These are phyloP conservation scores for Malacoctenus gilli DNA, from an alignment of 2,797 vertebrate genomes.

Conservation along the genomic window DNA sequence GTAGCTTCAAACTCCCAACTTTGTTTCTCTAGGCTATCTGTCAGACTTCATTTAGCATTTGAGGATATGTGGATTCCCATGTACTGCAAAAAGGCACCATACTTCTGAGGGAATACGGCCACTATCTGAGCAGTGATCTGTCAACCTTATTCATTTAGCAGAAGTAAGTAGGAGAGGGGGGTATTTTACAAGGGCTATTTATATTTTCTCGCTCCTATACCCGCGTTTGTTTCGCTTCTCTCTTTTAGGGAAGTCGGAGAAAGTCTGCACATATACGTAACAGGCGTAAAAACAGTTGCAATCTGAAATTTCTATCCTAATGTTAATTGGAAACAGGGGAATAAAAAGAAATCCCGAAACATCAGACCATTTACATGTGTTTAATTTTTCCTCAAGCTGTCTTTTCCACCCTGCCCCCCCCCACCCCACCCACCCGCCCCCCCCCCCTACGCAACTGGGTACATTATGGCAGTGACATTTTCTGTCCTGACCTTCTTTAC, in stretches of 20 bases:
- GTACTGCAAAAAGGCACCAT: slow-evolving; percentile 92
- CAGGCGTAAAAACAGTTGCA: not conserved
- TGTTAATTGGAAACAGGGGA: not conserved
- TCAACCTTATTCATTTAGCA: slow-evolving; percentile 91
- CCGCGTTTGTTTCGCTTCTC: slow-evolving; percentile 23
- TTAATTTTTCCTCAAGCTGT: slow-evolving; percentile 70
- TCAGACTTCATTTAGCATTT: slow-evolving; percentile 97
- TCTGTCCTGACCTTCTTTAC: slow-evolving; percentile 79
- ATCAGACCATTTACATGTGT: slow-evolving; percentile 45
- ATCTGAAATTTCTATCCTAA: slow-evolving; percentile 1
- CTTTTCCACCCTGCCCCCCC: slow-evolving; percentile 68
- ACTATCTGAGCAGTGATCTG: slow-evolving; percentile 93
- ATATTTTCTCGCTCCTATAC: slow-evolving; percentile 48
- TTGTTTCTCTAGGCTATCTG: slow-evolving; percentile 98
- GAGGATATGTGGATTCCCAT: slow-evolving; percentile 90
- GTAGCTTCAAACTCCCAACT: slow-evolving; percentile 94
- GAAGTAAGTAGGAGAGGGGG: slow-evolving; percentile 77
- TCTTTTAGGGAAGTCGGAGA: slow-evolving; percentile 6
- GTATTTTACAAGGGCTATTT: slow-evolving; percentile 65
- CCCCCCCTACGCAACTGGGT: slow-evolving; percentile 71
- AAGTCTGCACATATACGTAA: not conserved
- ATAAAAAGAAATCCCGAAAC: slow-evolving; percentile 19
- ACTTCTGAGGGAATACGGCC: slow-evolving; percentile 84
- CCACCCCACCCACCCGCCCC: no score
- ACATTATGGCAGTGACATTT: slow-evolving; percentile 85